These are phyloP conservation scores for Himalopsyche anomala DNA, from an alignment of 2,888 invertebrate genomes.

Conservation along the genomic window DNA sequence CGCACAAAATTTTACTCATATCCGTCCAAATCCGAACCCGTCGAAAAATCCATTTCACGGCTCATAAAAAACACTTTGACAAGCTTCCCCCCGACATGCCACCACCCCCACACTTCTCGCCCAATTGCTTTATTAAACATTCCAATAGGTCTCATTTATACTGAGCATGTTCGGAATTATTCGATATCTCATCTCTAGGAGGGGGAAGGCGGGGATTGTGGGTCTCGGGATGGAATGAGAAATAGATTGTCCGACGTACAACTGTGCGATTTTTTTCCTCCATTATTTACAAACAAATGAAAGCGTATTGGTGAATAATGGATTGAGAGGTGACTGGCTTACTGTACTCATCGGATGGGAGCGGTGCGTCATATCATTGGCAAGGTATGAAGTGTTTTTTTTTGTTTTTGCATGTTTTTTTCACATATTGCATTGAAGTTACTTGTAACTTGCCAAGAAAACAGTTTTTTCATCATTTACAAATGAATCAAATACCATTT, in stretches of 20 bases:
- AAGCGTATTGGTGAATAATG: conserved; percentile 61
- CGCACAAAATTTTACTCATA: neutral
- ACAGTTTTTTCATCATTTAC: no score
- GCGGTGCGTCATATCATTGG: neutral
- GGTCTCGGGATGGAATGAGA: conserved; percentile 36
- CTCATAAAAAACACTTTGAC: conserved; percentile 43
- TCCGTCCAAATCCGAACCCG: conserved; percentile 30
- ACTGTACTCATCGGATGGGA: neutral
- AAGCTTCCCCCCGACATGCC: conserved; percentile 10
- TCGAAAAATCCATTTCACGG: conserved; percentile 40
- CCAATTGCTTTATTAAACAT: conserved; percentile 66
- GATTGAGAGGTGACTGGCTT: conserved; percentile 59
- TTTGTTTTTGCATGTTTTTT: neutral
- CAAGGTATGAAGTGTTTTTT: conserved; percentile 5
- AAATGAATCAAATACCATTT: no score
- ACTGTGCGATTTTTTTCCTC: conserved; percentile 52
- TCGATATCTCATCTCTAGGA: conserved; percentile 62
- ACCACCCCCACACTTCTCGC: conserved; percentile 33
- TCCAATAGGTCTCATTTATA: conserved; percentile 66
- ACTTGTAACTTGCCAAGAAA: neutral
- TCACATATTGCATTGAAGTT: neutral
- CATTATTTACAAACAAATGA: conserved; percentile 65
- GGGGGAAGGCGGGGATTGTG: conserved; percentile 27
- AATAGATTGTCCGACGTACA: conserved; percentile 44
- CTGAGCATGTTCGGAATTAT: conserved; percentile 66